Conservation (phyloP, 2,113 vertebrate species). For the Lepidothrix coronata region DNA sequence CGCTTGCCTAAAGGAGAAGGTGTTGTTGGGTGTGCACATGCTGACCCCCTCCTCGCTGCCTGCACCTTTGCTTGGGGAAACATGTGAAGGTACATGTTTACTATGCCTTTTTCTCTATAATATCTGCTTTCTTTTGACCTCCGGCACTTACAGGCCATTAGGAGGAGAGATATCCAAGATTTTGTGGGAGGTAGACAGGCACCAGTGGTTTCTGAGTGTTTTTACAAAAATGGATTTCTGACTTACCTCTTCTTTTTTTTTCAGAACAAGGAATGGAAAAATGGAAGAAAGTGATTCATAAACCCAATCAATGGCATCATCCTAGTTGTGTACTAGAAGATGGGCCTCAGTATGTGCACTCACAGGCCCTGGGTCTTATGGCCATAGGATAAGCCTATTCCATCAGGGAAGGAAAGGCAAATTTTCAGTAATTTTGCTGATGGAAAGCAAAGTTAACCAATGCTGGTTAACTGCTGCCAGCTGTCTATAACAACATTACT, state of each 20-base stretch:
- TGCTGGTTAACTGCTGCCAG: neutral
- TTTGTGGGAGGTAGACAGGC: slow-evolving; percentile 11
- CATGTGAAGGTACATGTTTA: neutral
- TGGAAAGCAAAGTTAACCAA: neutral
- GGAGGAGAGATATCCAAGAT: neutral
- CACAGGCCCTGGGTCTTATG: neutral
- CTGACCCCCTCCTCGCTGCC: neutral
- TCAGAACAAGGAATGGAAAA: neutral
- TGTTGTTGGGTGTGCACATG: neutral
- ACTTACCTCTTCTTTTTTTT: neutral
- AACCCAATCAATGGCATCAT: neutral
- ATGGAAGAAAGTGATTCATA: neutral
- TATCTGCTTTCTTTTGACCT: neutral
- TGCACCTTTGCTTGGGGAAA: neutral
- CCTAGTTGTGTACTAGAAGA: neutral
- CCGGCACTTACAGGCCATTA: neutral
- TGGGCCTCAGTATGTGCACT: neutral
- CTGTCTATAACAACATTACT: neutral
- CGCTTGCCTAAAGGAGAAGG: neutral
- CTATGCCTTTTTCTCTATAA: neutral
- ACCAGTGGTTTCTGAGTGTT: slow-evolving; percentile 30
- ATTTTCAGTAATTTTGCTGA: slow-evolving; percentile 7
- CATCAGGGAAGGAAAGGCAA: neutral
- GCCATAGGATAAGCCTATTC: neutral
- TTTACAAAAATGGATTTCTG: neutral